These are phyloP conservation scores for Aspidoscelis tigris DNA, from an alignment of 2,113 vertebrate species.

Conservation along the genomic window DNA sequence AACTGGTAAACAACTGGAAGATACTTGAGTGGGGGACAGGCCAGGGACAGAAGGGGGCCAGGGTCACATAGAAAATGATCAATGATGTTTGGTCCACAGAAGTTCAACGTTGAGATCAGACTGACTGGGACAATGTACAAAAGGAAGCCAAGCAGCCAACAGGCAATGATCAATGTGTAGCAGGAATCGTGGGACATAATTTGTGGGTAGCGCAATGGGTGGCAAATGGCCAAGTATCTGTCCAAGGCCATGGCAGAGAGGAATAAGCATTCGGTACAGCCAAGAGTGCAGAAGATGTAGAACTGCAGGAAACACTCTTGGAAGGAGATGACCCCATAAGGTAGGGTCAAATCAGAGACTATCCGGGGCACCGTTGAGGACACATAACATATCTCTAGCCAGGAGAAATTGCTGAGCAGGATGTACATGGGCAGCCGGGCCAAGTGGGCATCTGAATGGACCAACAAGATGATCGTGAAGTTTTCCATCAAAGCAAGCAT, in stretches of 20 bases:
- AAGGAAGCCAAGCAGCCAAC: conserved; percentile 60
- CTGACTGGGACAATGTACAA: conserved; percentile 53
- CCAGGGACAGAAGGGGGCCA: not conserved
- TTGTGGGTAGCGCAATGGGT: not conserved
- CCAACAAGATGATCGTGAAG: conserved; percentile 2
- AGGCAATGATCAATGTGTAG: conserved; percentile 40
- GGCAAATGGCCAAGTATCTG: not conserved
- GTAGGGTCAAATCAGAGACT: conserved; percentile 43
- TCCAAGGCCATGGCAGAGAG: not conserved
- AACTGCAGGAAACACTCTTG: not conserved
- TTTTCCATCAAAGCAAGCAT: conserved; percentile 16
- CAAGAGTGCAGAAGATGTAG: not conserved
- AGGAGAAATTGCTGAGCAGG: conserved; percentile 55
- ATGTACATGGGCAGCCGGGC: conserved; percentile 60
- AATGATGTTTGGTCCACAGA: not conserved
- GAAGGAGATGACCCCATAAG: conserved; percentile 18
- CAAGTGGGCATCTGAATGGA: not conserved
- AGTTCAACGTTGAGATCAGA: conserved; percentile 45
- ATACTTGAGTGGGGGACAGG: not conserved
- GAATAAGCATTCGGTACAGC: not conserved
- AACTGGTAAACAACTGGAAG: not conserved
- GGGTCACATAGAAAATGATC: not conserved
- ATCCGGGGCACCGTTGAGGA: conserved; percentile 48
- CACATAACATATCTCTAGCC: conserved; percentile 60
- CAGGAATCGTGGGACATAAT: conserved; percentile 11